These are phyloP conservation scores for Eupithecia tripunctaria DNA, from an alignment of 2,888 invertebrate species.

Conservation along the genomic window DNA sequence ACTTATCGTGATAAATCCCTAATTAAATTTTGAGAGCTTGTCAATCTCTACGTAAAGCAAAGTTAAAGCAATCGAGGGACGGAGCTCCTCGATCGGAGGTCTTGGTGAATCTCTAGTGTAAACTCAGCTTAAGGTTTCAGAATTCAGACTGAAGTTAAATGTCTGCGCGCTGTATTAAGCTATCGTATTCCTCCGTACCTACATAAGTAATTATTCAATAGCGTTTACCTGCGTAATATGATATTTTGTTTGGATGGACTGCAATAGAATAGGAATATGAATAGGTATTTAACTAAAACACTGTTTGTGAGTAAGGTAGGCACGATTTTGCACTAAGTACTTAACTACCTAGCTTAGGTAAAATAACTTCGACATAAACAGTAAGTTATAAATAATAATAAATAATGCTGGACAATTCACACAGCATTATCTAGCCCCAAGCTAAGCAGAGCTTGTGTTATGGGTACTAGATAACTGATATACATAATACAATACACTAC, in stretches of 20 bases:
- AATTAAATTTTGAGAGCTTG: not conserved
- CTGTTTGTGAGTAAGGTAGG: not conserved
- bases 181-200: not conserved
- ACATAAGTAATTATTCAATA: not conserved
- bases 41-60: not conserved
- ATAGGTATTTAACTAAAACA: not conserved
- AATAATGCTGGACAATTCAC: no score
- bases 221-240: not conserved
- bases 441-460: no score
- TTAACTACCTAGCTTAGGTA: not conserved
- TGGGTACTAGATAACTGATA: no score
- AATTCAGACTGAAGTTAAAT: not conserved
- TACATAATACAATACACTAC: no score
- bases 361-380: not conserved
- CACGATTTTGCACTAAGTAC: not conserved
- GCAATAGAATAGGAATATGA: not conserved
- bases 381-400: not conserved
- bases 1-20: not conserved
- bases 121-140: not conserved
- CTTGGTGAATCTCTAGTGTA: not conserved
- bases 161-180: conserved; percentile 1
- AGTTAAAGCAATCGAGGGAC: not conserved
- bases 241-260: not conserved
- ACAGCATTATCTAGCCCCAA: no score
- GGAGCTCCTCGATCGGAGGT: not conserved